Evolutionary conservation across 2,797 vertebrate genomes (phyloP), one percentile per base, ranked within the genome.

Genomic region (Danio tinwini): DNA sequence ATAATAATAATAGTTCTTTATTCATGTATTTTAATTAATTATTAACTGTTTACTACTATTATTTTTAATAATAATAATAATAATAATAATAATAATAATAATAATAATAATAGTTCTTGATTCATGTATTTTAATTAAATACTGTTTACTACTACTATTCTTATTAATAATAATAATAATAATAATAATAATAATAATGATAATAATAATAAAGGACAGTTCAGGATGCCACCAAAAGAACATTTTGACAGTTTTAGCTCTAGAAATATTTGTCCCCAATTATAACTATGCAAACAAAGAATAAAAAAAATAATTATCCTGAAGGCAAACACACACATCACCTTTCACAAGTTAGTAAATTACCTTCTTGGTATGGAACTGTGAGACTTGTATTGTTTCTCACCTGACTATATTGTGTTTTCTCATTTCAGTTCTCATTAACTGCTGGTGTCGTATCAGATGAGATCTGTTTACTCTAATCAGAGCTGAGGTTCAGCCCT

Each of bases 381-480:
- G 21, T 19, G 40, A 40, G 19, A 56, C 74, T 45, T 64, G 39
- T 39, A 64, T 44, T 55, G 3, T 37, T n/a, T 75, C 73, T 63
- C 19, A 2, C 21, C 61, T 53, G 49, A 55, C 40, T 68, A 19
- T 68, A 53, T 58, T 45, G 19, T 4, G 1, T 45, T 69, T 75
- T 81, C 64, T 81, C 45, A 61, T 61, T 81, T 74, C 7, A 64
- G 61, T n/a, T 80, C 61, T 44, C 50, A 74, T 74, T 81, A 50
- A 39, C 63, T 75, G 42, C 44, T 62, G 67, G 11, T 63, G 58
- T 71, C 19, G 16, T 62, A 53, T 79, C 58, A 72, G 49, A 72
- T 55, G 49, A 55, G 45, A 53, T 78, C 76, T 62, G 67, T 71
- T 71, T 78, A 53, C 58, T 62, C 58, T 78, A 78, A 71, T 78